Percentiles rank a stretch among this genome's conserved stretches.
Evolutionary conservation across 1,140 invertebrate genomes (phyloP).

Genomic region (Drosophila sproati): DNA sequence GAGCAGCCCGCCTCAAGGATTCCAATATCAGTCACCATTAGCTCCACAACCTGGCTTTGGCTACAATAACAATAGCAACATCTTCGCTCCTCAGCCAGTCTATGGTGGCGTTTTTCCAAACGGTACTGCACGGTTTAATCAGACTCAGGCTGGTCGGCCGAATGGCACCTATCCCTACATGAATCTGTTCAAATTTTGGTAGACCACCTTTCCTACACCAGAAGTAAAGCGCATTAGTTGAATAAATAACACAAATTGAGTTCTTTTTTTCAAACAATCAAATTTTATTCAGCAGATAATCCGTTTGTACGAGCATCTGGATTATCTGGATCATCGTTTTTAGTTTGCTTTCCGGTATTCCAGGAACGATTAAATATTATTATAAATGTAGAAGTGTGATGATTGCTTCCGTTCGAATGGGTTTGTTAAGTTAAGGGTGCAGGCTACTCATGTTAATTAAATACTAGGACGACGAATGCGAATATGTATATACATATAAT

Average conservation of each 20-base stretch:
- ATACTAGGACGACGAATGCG: slow-evolving; percentile 39
- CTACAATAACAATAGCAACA: not conserved
- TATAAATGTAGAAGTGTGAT: slow-evolving; percentile 60
- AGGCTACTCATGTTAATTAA: slow-evolving; percentile 47
- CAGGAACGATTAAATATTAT: slow-evolving; percentile 59
- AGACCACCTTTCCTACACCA: not conserved
- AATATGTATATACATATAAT: not conserved
- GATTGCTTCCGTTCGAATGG: slow-evolving; percentile 57
- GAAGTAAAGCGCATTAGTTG: not conserved
- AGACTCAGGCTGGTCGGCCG: not conserved
- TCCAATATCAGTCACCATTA: slow-evolving; percentile 2
- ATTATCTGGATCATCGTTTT: slow-evolving; percentile 63
- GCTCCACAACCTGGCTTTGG: slow-evolving; percentile 10
- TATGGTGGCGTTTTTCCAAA: not conserved
- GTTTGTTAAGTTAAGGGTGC: slow-evolving; percentile 51
- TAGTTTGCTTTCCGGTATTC: slow-evolving; percentile 71
- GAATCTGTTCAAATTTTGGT: slow-evolving; percentile 6
- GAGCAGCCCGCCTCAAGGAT: not conserved
- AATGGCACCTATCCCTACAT: not conserved
- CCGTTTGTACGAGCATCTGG: slow-evolving; percentile 1
- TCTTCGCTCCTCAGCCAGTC: not conserved
- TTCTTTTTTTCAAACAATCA: slow-evolving; percentile 32
- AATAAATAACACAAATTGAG: slow-evolving; percentile 6
- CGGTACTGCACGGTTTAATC: not conserved
- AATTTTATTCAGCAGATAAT: slow-evolving; percentile 45